Percentiles rank a stretch among this genome's conserved stretches.
Conservation (phyloP, 1,140 invertebrate genomes). For the Rhagoletis zephyria region DNA sequence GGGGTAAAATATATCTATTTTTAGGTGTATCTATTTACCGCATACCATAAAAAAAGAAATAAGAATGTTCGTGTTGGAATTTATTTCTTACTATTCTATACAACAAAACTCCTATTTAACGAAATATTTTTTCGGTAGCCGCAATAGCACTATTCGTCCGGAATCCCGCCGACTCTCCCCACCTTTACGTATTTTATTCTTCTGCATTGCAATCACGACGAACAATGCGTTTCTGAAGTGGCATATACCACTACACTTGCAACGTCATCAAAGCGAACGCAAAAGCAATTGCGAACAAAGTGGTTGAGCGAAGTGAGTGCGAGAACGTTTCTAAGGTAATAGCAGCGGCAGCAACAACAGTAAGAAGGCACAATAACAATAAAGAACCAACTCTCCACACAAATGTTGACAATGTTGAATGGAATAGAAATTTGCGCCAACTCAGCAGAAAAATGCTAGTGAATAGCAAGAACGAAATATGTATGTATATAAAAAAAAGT, state of each 20-base stretch:
- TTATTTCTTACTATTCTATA: no score
- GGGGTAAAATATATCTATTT: no score
- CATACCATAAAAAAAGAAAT: no score
- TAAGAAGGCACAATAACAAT: not conserved
- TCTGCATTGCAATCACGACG: slow-evolving; percentile 7
- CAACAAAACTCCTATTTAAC: no score
- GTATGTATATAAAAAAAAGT: not conserved
- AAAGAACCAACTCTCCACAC: slow-evolving; percentile 3
- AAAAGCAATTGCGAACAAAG: slow-evolving; percentile 31
- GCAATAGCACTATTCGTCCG: no score
- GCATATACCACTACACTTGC: slow-evolving; percentile 32
- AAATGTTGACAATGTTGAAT: slow-evolving; percentile 46
- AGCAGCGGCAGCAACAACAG: not conserved
- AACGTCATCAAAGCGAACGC: slow-evolving; percentile 38
- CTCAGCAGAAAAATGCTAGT: slow-evolving; percentile 44
- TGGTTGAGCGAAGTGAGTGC: slow-evolving; percentile 6
- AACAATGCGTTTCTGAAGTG: slow-evolving; percentile 51
- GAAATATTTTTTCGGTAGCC: no score
- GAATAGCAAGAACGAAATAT: not conserved
- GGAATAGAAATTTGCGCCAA: slow-evolving; percentile 34
- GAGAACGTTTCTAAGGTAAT: slow-evolving; percentile 20
- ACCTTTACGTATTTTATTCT: not conserved
- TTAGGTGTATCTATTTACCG: no score
- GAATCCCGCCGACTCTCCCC: no score
- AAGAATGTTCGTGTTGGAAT: no score